Evolutionary conservation across 2,888 invertebrate genomes (phyloP).

Genomic region (Agapostemon virescens): DNA sequence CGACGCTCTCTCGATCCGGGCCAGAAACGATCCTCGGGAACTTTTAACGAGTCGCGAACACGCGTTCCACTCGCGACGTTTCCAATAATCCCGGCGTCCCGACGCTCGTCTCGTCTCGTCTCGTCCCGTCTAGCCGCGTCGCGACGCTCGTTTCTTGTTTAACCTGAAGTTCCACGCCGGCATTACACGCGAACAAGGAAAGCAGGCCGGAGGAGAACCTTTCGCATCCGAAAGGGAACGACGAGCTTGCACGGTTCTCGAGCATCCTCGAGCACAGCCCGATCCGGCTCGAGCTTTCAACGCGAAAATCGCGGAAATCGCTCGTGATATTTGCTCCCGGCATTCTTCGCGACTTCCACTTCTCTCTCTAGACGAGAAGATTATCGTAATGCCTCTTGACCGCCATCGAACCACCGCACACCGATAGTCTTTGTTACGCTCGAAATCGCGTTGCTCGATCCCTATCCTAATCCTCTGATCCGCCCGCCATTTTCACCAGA

Average conservation of each 20-base stretch:
- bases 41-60: slow-evolving; percentile 64
- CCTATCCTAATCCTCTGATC: neutral
- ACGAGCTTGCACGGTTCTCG: slow-evolving; percentile 19
- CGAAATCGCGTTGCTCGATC: neutral
- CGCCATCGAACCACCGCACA: neutral
- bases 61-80: slow-evolving; percentile 42
- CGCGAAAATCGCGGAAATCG: slow-evolving; percentile 28
- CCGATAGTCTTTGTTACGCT: neutral
- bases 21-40: slow-evolving; percentile 37
- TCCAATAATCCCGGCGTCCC: slow-evolving; percentile 49
- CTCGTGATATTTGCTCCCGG: slow-evolving; percentile 38
- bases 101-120: neutral
- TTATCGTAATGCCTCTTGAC: slow-evolving; percentile 32
- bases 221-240: slow-evolving; percentile 1
- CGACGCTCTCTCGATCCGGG: slow-evolving; percentile 62
- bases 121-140: neutral
- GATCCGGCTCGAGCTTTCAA: slow-evolving; percentile 20
- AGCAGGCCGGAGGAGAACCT: neutral
- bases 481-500: neutral
- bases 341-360: slow-evolving; percentile 16
- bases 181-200: slow-evolving; percentile 22
- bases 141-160: slow-evolving; percentile 50
- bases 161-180: slow-evolving; percentile 42
- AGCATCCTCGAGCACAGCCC: slow-evolving; percentile 21
- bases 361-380: slow-evolving; percentile 12